phyloP scores from a whole-genome alignment of 2,113 vertebrate genomes.

The Erythrolamprus reginae region DNA sequence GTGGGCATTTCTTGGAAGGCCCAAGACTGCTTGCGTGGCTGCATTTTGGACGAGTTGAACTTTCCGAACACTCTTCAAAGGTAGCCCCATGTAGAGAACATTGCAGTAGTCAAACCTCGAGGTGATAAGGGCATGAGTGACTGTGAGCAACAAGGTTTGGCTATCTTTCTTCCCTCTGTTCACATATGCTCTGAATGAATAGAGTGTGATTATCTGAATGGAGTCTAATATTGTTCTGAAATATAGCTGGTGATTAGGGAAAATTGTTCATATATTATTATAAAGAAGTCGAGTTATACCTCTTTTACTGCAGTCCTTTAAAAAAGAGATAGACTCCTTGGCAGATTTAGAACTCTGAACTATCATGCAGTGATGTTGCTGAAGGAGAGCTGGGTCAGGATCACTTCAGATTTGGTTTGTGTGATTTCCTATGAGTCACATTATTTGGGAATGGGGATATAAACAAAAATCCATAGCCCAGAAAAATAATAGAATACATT shows the following conservation, averaged over 20 bases:
- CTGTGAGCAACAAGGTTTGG: neutral
- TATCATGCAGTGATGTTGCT: neutral
- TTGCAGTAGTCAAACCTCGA: too few relatives aligned
- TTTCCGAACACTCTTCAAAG: too few relatives aligned
- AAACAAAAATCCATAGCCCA: slow-evolving; percentile 18
- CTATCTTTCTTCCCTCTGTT: neutral
- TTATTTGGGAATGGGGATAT: slow-evolving; percentile 8
- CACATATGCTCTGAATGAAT: neutral
- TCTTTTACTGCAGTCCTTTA: neutral
- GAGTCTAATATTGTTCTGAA: neutral
- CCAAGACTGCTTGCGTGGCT: too few relatives aligned
- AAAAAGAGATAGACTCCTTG: neutral
- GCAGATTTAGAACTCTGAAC: neutral
- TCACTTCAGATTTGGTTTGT: neutral
- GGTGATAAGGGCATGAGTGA: too few relatives aligned
- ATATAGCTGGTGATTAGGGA: neutral
- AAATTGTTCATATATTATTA: neutral
- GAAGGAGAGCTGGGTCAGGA: neutral
- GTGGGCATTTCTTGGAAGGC: too few relatives aligned
- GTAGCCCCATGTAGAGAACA: too few relatives aligned
- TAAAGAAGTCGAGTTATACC: neutral
- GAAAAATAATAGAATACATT: slow-evolving; percentile 14
- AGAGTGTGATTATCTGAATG: neutral
- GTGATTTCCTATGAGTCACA: slow-evolving; percentile 13
- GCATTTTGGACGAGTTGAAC: too few relatives aligned